Percentiles rank a stretch among this genome's conserved stretches.
These are phyloP conservation scores for Orgyia antiqua DNA, from an alignment of 2,888 invertebrate genomes.

Conservation along the genomic window DNA sequence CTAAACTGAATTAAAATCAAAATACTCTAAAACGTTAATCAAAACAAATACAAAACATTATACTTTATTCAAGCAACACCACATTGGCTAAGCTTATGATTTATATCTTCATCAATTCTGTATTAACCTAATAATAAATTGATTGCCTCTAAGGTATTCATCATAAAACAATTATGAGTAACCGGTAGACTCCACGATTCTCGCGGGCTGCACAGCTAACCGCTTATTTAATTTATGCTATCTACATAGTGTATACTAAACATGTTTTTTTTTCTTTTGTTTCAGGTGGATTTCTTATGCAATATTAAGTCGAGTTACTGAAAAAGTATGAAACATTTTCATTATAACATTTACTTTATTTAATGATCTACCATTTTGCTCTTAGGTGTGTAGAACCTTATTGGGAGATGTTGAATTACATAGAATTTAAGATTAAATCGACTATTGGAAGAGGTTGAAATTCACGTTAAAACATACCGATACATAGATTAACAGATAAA, in stretches of 20 bases:
- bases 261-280: slow-evolving; percentile 41
- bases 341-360: no score
- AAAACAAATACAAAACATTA: slow-evolving; percentile 4
- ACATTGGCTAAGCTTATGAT: slow-evolving; percentile 10
- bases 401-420: no score
- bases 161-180: slow-evolving; percentile 19
- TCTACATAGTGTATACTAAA: slow-evolving; percentile 9
- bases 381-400: no score
- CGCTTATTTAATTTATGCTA: background rate
- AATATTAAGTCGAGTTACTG: slow-evolving; percentile 35
- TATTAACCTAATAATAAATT: slow-evolving; percentile 18
- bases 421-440: no score
- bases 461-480: no score
- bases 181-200: slow-evolving; percentile 4
- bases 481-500: no score
- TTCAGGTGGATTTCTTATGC: slow-evolving; percentile 62
- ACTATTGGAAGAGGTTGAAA: no score
- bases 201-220: slow-evolving; percentile 3
- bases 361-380: no score
- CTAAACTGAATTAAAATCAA: no score
- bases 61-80: slow-evolving; percentile 6
- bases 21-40: no score
- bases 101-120: slow-evolving; percentile 16
- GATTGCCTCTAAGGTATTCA: slow-evolving; percentile 10
- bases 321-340: slow-evolving; percentile 62